A percentile compares a stretch with the other conserved stretches of the same genome.
Conservation (phyloP, 2,888 invertebrate species). For the Metacarcinus magister region DNA sequence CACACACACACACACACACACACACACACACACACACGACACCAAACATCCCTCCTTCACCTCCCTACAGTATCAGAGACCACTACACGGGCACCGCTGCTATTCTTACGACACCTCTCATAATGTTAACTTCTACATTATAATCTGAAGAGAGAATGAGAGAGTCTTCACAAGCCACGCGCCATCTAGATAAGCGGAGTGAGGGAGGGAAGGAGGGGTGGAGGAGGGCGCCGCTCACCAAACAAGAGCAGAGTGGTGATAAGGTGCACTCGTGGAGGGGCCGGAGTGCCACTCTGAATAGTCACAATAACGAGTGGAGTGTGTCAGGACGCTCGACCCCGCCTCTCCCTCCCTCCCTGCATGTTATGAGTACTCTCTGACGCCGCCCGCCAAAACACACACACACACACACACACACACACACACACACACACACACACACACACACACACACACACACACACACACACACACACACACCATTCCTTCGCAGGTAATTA, state of each 20-base stretch:
- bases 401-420: constrained; percentile 54
- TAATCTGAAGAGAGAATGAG: constrained; percentile 29
- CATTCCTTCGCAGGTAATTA: constrained; percentile 39
- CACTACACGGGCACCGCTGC: neutral
- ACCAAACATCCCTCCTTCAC: neutral
- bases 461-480: too few relatives aligned
- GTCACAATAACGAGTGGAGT: constrained; percentile 69
- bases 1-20: constrained; percentile 31
- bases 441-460: neutral
- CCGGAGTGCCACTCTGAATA: constrained; percentile 46
- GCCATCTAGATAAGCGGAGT: constrained; percentile 6
- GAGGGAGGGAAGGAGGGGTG: neutral
- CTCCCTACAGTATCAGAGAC: too few relatives aligned
- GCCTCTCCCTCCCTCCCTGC: constrained; percentile 11
- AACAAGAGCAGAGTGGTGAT: constrained; percentile 12
- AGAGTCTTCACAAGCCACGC: neutral
- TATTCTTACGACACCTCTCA: neutral
- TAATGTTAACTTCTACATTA: constrained; percentile 21
- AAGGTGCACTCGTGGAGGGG: constrained; percentile 6
- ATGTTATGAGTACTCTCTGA: neutral
- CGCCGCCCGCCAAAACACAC: constrained; percentile 46
- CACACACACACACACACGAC: neutral
- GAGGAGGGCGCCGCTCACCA: neutral
- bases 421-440: constrained; percentile 55
- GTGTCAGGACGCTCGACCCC: constrained; percentile 63